Percentiles rank a stretch among this genome's conserved stretches.
phyloP scores from a whole-genome alignment of 2,797 vertebrate species.

The Sebastes flavidus region DNA sequence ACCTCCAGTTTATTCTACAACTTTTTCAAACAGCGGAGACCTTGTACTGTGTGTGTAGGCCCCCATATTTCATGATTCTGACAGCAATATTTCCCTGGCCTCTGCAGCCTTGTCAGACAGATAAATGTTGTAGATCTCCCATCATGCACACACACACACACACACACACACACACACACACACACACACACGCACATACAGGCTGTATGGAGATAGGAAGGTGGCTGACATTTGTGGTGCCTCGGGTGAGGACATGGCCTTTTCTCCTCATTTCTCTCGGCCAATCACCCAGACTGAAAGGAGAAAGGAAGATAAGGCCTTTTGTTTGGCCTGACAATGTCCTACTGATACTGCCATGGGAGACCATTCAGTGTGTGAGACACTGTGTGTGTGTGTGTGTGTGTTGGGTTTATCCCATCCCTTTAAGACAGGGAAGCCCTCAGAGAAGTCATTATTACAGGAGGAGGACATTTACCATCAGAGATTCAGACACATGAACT shows the following conservation, averaged over 20 bases:
- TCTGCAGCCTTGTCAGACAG: constrained; percentile 47
- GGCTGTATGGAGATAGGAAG: constrained; percentile 60
- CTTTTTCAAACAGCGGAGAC: too few relatives aligned
- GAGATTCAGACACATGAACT: constrained; percentile 2
- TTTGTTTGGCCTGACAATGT: constrained; percentile 73
- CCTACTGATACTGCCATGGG: constrained; percentile 64
- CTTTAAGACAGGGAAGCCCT: constrained; percentile 56
- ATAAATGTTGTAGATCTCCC: constrained; percentile 50
- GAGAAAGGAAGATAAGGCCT: constrained; percentile 65
- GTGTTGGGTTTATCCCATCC: constrained; percentile 25
- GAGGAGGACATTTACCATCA: constrained; percentile 18
- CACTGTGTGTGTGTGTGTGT: constrained; percentile 25
- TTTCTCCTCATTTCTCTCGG: constrained; percentile 64
- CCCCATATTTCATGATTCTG: constrained; percentile 18
- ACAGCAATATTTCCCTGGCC: constrained; percentile 40
- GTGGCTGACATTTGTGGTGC: constrained; percentile 73
- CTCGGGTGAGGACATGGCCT: constrained; percentile 70
- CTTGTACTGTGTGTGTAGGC: not conserved
- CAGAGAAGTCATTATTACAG: constrained; percentile 38
- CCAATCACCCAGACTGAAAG: constrained; percentile 69
- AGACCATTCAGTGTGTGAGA: constrained; percentile 44
- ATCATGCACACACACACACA: not conserved
- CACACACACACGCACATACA: too few relatives aligned
- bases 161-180: not conserved
- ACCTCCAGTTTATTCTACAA: too few relatives aligned